phyloP scores from a whole-genome alignment of 2,113 vertebrate genomes.

The Anoura caudifer region DNA sequence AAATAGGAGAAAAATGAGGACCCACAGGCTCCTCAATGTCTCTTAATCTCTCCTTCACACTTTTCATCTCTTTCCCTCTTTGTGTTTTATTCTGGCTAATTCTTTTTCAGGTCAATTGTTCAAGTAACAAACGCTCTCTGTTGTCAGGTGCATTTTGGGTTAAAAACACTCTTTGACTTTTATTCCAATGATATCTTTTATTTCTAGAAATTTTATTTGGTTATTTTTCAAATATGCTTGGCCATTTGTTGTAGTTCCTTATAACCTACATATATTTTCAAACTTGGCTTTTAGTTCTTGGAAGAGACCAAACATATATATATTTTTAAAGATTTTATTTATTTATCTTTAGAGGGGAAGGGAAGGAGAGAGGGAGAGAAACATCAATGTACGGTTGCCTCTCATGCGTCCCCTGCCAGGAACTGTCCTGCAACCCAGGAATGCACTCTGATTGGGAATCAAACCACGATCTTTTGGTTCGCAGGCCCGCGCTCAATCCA shows the following conservation, averaged over 20 bases:
- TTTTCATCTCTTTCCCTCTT: not conserved
- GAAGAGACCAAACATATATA: not conserved
- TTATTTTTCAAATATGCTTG: not conserved
- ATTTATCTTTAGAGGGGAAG: too few species aligned
- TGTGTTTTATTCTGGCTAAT: not conserved
- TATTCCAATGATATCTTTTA: not conserved
- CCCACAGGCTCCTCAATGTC: not conserved
- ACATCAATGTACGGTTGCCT: too few species aligned
- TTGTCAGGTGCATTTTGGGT: not conserved
- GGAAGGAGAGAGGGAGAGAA: too few species aligned
- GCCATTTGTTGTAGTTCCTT: not conserved
- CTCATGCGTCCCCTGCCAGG: too few species aligned
- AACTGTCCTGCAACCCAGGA: too few species aligned
- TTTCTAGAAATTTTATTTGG: slow-evolving; percentile 31
- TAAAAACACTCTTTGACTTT: not conserved
- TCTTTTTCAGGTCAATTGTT: not conserved
- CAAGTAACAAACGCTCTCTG: not conserved
- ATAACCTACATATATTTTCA: not conserved
- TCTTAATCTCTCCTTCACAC: not conserved
- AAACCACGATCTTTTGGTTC: too few species aligned
- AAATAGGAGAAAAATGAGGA: not conserved
- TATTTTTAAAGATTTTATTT: too few species aligned
- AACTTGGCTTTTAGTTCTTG: not conserved
- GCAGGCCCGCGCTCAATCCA: too few species aligned
- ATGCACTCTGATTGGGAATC: too few species aligned